Evolutionary conservation across 2,113 vertebrate genomes (phyloP), one percentile per base, ranked within the genome.

Genomic region (Menura novaehollandiae): DNA sequence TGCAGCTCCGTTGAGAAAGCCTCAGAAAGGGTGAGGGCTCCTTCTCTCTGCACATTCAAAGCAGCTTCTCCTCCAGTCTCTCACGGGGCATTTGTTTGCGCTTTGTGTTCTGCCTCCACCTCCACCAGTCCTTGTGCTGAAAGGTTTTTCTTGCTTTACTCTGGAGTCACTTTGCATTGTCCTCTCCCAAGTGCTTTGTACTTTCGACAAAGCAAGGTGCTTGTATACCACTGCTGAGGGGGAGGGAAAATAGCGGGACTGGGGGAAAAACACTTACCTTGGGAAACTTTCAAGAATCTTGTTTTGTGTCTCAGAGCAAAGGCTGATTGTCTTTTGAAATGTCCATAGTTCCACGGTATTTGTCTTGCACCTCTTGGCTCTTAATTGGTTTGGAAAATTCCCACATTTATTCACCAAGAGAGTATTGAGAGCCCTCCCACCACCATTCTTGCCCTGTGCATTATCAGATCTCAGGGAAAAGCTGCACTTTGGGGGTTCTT

Each of bases 61-160:
- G 82, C 78, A 58, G 39, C 43, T 91, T 92, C 51, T 92, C 85
- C 39, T 83, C n/a, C 68, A 67, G 2, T 28, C 59, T 86, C 81
- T 60, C 76, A 28, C 30, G 59, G 68, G 68, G 56, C 35, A 63
- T 77, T 77, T 41, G 5, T 76, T 91, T 12, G 2, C 39, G 77
- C 85, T 91, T 95, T 77, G 78, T 90, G 63, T 86, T 90, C 83
- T 91, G 75, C 39, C 67, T 35, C 73, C 78, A 85, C 77, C 79
- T 84, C 72, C 68, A 33, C 63, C 67, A 90, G 85, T 80, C 78
- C 87, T 94, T 77, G 55, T 52, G 46, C 64, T 90, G 71, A 88
- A 96, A 96, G 88, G 43, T 16, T 94, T 94, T 79, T 76, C 55
- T 94, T 82, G 68, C 91, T 96, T 67, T 78, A n/a, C 84, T 94